Percentiles rank a stretch among this genome's conserved stretches.
Evolutionary conservation across 2,888 invertebrate genomes (phyloP).

Genomic region (Drosophila picticornis): DNA sequence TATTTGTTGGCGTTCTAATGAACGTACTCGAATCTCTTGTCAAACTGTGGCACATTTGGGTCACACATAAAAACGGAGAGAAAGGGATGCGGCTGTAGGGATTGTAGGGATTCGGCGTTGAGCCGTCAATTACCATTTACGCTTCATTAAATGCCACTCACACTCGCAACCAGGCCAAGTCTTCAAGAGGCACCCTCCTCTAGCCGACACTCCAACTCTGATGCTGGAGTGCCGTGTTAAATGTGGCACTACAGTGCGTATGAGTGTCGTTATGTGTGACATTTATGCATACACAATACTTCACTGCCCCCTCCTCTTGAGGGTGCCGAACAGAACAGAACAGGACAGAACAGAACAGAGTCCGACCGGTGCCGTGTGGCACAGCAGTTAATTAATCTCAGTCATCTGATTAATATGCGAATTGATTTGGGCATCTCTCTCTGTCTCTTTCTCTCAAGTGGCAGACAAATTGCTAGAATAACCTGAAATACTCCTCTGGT

Average conservation of each 20-base stretch:
- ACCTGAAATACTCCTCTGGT: neutral
- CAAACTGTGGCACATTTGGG: slow-evolving; percentile 70
- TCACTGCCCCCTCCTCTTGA: slow-evolving; percentile 18
- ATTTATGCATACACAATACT: slow-evolving; percentile 74
- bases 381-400: slow-evolving; percentile 71
- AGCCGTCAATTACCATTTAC: slow-evolving; percentile 80
- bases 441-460: neutral
- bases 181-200: neutral
- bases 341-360: slow-evolving; percentile 3
- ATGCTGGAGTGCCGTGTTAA: slow-evolving; percentile 40
- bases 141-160: slow-evolving; percentile 76
- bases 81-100: neutral
- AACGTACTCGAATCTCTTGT: slow-evolving; percentile 59
- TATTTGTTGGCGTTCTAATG: slow-evolving; percentile 61
- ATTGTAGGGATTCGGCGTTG: slow-evolving; percentile 50
- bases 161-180: slow-evolving; percentile 49
- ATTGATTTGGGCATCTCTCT: slow-evolving; percentile 63
- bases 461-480: slow-evolving; percentile 32
- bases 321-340: neutral
- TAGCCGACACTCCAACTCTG: neutral
- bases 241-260: slow-evolving; percentile 72
- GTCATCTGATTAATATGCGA: slow-evolving; percentile 70
- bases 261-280: slow-evolving; percentile 74
- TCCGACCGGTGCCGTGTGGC: slow-evolving; percentile 9
- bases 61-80: slow-evolving; percentile 38